Evolutionary conservation across 2,888 invertebrate species (phyloP).

Genomic region (Enchytraeus crypticus): DNA sequence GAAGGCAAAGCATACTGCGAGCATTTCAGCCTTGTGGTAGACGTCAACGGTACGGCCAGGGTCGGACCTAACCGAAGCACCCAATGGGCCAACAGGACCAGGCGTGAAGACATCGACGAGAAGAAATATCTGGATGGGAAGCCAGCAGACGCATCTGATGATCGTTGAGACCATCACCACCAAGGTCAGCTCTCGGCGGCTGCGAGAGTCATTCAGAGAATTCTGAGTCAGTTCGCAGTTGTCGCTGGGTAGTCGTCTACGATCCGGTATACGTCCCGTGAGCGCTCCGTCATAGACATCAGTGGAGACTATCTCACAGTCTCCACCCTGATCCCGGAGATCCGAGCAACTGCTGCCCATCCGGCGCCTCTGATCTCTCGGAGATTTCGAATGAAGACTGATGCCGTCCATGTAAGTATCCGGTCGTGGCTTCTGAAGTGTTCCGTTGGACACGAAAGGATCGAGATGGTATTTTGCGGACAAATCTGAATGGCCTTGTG

Average conservation of each 20-base stretch:
- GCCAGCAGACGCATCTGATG: conserved; percentile 24
- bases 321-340: not conserved
- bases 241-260: not conserved
- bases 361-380: not conserved
- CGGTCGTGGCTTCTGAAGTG: not conserved
- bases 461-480: not conserved
- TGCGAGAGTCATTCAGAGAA: conserved; percentile 14
- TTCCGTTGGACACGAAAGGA: not conserved
- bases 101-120: conserved; percentile 21
- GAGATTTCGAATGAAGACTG: too few species aligned
- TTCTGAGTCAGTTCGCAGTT: conserved; percentile 16
- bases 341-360: not conserved
- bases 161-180: conserved; percentile 24
- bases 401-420: not conserved
- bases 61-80: not conserved
- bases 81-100: not conserved
- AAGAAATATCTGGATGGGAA: conserved; percentile 25
- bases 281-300: not conserved
- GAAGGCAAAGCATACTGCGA: conserved; percentile 22
- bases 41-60: not conserved
- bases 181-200: conserved; percentile 21
- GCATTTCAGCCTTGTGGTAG: conserved; percentile 23
- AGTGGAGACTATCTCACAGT: not conserved
- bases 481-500: not conserved
- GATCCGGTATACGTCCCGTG: not conserved